phyloP scores from a whole-genome alignment of 2,113 vertebrate species.

The Albula glossodonta region DNA sequence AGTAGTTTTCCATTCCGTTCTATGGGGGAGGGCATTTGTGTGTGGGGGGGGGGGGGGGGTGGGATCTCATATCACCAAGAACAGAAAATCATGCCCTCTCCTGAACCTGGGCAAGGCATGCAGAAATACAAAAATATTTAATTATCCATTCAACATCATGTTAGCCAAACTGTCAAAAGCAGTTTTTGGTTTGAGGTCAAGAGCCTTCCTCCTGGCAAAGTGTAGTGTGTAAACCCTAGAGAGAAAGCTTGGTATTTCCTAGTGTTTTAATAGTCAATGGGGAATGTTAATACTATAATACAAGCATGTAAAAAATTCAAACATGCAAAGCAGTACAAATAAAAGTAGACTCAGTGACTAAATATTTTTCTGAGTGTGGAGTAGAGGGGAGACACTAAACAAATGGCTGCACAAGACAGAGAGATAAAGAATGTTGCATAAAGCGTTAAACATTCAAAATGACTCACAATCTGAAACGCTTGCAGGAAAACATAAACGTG shows the following conservation, averaged over 20 bases:
- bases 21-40: background rate
- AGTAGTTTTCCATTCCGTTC: background rate
- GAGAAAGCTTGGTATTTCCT: too few relatives aligned
- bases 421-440: background rate
- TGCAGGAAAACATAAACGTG: background rate
- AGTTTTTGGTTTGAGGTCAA: too few relatives aligned
- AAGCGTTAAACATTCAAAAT: background rate
- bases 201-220: too few relatives aligned
- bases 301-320: too few relatives aligned
- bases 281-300: too few relatives aligned
- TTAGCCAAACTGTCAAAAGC: background rate
- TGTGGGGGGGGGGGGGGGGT: background rate
- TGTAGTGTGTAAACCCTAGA: too few relatives aligned
- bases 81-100: background rate
- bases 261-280: too few relatives aligned
- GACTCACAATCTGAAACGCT: background rate
- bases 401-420: background rate
- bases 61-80: background rate
- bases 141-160: background rate
- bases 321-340: too few relatives aligned
- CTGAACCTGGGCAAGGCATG: background rate
- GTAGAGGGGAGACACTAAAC: background rate
- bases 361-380: too few relatives aligned
- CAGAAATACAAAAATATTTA: background rate
- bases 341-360: too few relatives aligned